Evolutionary conservation across 1,140 invertebrate species (phyloP).

Genomic region (Nasonia giraulti): DNA sequence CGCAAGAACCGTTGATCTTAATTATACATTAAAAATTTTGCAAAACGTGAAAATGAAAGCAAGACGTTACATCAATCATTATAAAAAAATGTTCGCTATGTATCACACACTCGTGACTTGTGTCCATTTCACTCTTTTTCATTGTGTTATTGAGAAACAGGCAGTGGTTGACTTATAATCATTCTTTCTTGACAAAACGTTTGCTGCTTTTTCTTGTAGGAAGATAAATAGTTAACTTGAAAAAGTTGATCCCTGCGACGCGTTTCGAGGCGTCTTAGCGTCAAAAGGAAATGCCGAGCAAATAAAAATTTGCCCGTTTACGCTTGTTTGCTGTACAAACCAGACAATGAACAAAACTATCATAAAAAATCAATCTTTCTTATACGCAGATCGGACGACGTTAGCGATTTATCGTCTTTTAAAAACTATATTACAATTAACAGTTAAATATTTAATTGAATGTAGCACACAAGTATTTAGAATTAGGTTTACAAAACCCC

Average conservation of each 20-base stretch:
- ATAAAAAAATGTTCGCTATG: not conserved
- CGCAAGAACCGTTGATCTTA: not conserved
- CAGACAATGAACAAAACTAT: constrained; percentile 24
- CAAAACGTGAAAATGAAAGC: not conserved
- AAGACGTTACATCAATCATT: not conserved
- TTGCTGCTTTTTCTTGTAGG: constrained; percentile 10
- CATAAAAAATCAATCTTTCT: constrained; percentile 17
- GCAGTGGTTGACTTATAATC: constrained; percentile 27
- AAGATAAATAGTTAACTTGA: constrained; percentile 44
- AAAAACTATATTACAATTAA: not conserved
- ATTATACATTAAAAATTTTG: not conserved
- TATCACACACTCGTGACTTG: not conserved
- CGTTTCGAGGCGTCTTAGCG: constrained; percentile 33
- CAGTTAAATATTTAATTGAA: not conserved
- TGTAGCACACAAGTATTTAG: constrained; percentile 3
- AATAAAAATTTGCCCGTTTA: constrained; percentile 27
- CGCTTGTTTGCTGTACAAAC: constrained; percentile 30
- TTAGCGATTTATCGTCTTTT: constrained; percentile 10
- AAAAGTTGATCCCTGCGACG: constrained; percentile 46
- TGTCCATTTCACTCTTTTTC: not conserved
- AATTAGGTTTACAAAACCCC: constrained; percentile 1
- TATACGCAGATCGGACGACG: not conserved
- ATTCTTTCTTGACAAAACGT: constrained; percentile 26
- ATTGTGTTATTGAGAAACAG: constrained; percentile 14
- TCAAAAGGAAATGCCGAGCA: constrained; percentile 39